Base-by-base conservation (phyloP, 2,797 vertebrate species). In the Telmatherina bonti region DNA sequence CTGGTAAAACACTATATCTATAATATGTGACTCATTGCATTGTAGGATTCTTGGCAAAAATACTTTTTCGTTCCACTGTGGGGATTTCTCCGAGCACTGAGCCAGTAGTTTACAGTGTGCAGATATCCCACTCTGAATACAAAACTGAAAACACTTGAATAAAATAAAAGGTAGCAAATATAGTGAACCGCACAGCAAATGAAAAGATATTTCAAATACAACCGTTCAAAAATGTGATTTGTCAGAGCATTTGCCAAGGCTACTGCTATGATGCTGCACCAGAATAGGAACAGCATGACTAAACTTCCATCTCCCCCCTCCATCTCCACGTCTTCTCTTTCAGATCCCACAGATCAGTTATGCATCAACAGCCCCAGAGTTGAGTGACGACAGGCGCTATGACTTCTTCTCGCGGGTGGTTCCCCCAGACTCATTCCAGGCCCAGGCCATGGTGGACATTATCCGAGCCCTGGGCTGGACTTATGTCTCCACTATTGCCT, bases 281-380 rank as follows among this genome's bases (percentile, higher is more conserved):
- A 71, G 65, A 70, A 67, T 73, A 60, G 47, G 38, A 62, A 24
- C 65, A 59, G 30, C 73, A 67, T 22, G 20, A 81, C 31, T 87
- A 58, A 89, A 68, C 18, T 1, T 82, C 52, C 8, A 49, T 18
- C 59, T 49, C 51, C 27, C 56, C 33, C 74, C 38, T 70, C 49
- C 54, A 1, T 60, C 38, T 26, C 22, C 31, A 59, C 26, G 61
- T 92, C 22, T 76, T 70, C 55, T 84, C 69, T 52, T 69, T 43
- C 90, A 99, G 98, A 99, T 99, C 88, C 98, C 98, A 1, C 98
- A 99, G 94, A 97, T 99, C 89, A 99, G 98, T 93, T 99, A 99
- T 30, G 97, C 97, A 16, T 99, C 98, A 70, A 99, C 98, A 0
- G 98, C 98, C 62, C 98, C 98, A 0, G 98, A 99, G 93, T 79